Evolutionary conservation across 2,113 vertebrate species (phyloP).

Genomic region (Hippotragus niger): DNA sequence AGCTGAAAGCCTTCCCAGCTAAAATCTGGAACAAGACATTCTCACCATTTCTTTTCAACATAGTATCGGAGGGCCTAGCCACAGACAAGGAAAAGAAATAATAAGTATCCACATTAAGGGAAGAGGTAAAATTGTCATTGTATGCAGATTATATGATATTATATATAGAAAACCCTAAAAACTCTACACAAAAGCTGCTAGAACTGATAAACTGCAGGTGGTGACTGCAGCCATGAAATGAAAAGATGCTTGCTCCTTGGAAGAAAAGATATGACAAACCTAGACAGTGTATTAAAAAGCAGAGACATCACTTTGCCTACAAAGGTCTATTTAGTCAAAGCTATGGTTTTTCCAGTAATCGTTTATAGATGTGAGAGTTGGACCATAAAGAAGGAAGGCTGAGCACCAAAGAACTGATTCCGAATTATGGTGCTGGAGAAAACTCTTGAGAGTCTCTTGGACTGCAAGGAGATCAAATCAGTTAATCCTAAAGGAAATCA

Average conservation of each 20-base stretch:
- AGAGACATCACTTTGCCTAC: background rate
- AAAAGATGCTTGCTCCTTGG: background rate
- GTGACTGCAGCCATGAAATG: background rate
- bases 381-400: background rate
- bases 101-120: background rate
- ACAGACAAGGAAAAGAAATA: background rate
- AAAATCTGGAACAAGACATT: background rate
- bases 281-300: background rate
- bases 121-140: background rate
- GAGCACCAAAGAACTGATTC: background rate
- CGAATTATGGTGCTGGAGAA: background rate
- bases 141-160: background rate
- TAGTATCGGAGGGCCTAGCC: background rate
- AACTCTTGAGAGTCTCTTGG: background rate
- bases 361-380: background rate
- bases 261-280: background rate
- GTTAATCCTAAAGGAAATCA: background rate
- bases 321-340: background rate
- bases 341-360: background rate
- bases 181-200: background rate
- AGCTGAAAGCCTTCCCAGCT: background rate
- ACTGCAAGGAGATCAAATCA: background rate
- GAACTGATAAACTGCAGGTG: background rate
- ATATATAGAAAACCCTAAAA: background rate
- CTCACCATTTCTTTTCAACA: background rate